A percentile compares a stretch with the other conserved stretches of the same genome.
Evolutionary conservation across 1,140 invertebrate genomes (phyloP).

Genomic region (Thaumetopoea pityocampa): DNA sequence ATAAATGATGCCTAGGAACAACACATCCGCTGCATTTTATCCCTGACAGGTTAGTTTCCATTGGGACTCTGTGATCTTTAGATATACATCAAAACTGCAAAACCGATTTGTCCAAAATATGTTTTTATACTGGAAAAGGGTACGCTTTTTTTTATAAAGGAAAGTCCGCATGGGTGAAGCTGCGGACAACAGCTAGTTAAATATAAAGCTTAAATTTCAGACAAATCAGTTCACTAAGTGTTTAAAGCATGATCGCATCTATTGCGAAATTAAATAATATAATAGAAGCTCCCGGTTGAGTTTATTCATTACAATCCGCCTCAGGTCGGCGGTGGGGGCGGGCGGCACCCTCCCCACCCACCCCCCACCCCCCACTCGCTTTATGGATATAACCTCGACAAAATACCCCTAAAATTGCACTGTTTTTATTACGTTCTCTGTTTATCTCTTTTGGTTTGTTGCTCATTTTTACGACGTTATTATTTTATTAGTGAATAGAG

Average conservation of each 20-base stretch:
- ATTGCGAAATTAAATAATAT: constrained; percentile 67
- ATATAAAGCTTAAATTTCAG: constrained; percentile 14
- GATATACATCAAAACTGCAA: too few species aligned
- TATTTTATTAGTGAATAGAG: constrained; percentile 63
- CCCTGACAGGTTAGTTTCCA: too few species aligned
- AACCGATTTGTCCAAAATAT: too few species aligned
- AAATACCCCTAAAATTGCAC: constrained; percentile 75
- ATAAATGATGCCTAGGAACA: too few species aligned
- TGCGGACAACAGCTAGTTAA: too few species aligned
- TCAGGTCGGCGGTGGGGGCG: constrained; percentile 30
- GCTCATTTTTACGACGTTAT: constrained; percentile 64
- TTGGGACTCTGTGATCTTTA: too few species aligned
- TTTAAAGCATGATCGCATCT: constrained; percentile 60
- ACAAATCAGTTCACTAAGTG: constrained; percentile 53
- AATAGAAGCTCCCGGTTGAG: constrained; percentile 51
- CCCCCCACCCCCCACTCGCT: constrained; percentile 52
- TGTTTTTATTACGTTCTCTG: constrained; percentile 73
- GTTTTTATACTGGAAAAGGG: too few species aligned
- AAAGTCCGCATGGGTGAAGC: too few species aligned
- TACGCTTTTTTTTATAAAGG: too few species aligned
- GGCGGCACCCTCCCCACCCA: too few species aligned
- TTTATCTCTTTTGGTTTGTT: constrained; percentile 74
- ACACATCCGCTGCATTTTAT: too few species aligned
- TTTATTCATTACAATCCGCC: constrained; percentile 72
- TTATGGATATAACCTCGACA: constrained; percentile 76